Evolutionary conservation across 1,140 invertebrate genomes (phyloP).

Genomic region (Psilanteris sp.): DNA sequence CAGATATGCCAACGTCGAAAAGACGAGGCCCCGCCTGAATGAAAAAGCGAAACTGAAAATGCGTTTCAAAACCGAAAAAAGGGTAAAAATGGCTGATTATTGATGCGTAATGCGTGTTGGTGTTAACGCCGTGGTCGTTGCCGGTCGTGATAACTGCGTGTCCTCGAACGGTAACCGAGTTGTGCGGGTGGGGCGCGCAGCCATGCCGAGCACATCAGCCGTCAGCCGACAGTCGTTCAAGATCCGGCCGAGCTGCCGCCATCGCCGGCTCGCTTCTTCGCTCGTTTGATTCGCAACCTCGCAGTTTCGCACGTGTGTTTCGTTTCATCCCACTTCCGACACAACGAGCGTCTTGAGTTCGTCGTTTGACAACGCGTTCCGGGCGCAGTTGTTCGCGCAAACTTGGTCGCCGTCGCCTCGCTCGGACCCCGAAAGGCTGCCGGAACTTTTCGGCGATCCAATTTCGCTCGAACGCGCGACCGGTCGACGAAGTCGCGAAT

Average conservation of each 20-base stretch:
- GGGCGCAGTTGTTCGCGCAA: too few species aligned
- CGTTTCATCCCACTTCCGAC: not conserved
- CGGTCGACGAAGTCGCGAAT: too few species aligned
- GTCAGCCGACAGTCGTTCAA: slow-evolving; percentile 51
- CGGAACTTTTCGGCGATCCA: too few species aligned
- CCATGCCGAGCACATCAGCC: slow-evolving; percentile 40
- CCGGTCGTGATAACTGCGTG: slow-evolving; percentile 44
- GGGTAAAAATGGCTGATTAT: not conserved
- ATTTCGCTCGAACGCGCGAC: too few species aligned
- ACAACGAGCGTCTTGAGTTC: not conserved
- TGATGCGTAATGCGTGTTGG: slow-evolving; percentile 1
- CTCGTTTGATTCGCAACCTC: slow-evolving; percentile 11
- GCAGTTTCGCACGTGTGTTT: slow-evolving; percentile 37
- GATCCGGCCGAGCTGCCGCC: slow-evolving; percentile 44
- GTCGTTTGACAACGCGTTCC: too few species aligned
- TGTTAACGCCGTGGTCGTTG: slow-evolving; percentile 24
- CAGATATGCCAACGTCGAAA: too few species aligned
- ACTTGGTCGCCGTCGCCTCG: too few species aligned
- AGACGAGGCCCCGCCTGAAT: too few species aligned
- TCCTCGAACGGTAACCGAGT: slow-evolving; percentile 55
- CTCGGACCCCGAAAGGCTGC: too few species aligned
- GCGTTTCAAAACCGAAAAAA: too few species aligned
- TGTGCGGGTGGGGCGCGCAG: slow-evolving; percentile 45
- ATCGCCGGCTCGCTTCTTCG: slow-evolving; percentile 29
- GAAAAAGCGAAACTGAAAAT: too few species aligned